A percentile compares a stretch with the other conserved stretches of the same genome.
Evolutionary conservation across 2,888 invertebrate genomes (phyloP).

Genomic region (Junonia oenone): DNA sequence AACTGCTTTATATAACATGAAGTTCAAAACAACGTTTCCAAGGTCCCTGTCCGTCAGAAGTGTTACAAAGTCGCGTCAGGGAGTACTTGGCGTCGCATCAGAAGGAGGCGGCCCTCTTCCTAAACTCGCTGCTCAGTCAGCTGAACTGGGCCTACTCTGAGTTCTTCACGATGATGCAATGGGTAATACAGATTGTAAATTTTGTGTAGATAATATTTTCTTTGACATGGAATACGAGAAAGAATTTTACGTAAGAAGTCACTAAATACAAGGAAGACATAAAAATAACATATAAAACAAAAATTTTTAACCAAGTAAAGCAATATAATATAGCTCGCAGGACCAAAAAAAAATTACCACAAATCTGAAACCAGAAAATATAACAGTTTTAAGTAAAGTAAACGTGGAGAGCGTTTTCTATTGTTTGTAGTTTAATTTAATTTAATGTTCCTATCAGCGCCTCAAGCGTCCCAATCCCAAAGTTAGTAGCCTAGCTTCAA

Average conservation of each 20-base stretch:
- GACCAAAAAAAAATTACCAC: background rate
- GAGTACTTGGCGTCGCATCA: slow-evolving; percentile 81
- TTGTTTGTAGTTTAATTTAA: background rate
- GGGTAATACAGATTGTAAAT: slow-evolving; percentile 61
- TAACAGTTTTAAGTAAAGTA: too few species aligned
- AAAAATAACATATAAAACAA: too few species aligned
- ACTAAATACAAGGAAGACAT: too few species aligned
- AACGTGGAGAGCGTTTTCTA: background rate
- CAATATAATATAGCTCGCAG: too few species aligned
- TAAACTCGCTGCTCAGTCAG: slow-evolving; percentile 89
- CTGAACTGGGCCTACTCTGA: slow-evolving; percentile 94
- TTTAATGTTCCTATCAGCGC: background rate
- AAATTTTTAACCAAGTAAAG: too few species aligned
- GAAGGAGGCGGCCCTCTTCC: slow-evolving; percentile 82
- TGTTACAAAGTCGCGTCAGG: slow-evolving; percentile 82
- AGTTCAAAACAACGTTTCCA: slow-evolving; percentile 15
- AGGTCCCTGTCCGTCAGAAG: slow-evolving; percentile 85
- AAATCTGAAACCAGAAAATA: too few species aligned
- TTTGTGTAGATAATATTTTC: background rate
- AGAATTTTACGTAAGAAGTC: too few species aligned
- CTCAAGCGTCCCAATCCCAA: background rate
- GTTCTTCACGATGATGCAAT: slow-evolving; percentile 90
- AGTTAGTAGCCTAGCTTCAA: background rate
- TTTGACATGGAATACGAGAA: too few species aligned
- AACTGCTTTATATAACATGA: too few species aligned